Evolutionary conservation across 1,140 invertebrate genomes (phyloP), one percentile per base, ranked within the genome.

Genomic region (Drosophila albomicans): DNA sequence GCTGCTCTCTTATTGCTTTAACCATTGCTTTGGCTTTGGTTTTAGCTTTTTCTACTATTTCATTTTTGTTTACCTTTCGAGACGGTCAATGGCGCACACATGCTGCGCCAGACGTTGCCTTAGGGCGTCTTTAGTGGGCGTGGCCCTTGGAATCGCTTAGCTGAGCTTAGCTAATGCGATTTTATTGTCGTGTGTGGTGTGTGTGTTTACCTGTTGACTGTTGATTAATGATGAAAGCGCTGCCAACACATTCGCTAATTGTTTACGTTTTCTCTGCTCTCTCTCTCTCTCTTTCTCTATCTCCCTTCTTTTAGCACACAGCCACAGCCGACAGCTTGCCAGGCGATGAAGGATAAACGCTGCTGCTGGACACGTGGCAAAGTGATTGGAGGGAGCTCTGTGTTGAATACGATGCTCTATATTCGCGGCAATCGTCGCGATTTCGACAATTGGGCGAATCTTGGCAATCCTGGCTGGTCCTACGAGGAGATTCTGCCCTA

Each of bases 371-470:
- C 96, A 0, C 94, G 96, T 61, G 97, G 97, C 46, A 97, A 97
- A 93, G 95, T 97, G 2, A 91, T 97, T 8, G 98, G 98, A 0
- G 98, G 98, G 0, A 98, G 97, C 0, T 96, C 95, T 11, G 96
- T 97, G 1, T 92, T 97, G 0, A 98, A 97, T 76, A 97, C 96
- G 0, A 97, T 99, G 98, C 94, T 98, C 0, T 99, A 99, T 91
- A 95, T 99, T 5, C 93, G 98, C 65, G 98, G 98, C 0, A 98
- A 99, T 93, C 95, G 95, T 66, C 93, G 95, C 2, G 98, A 99
- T 91, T 99, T 95, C 84, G 97, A 99, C 91, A 94, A 96, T 57
- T 99, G 98, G 98, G 96, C 96, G 41, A 93, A 94, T 0, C 95
- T 97, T 45, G 98, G 98, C 0, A 98, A 98, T 84, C 93, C 94